Evolutionary conservation across 2,888 invertebrate genomes (phyloP), one percentile per base, ranked within the genome.

Genomic region (Xanthorhoe spadicearia): DNA sequence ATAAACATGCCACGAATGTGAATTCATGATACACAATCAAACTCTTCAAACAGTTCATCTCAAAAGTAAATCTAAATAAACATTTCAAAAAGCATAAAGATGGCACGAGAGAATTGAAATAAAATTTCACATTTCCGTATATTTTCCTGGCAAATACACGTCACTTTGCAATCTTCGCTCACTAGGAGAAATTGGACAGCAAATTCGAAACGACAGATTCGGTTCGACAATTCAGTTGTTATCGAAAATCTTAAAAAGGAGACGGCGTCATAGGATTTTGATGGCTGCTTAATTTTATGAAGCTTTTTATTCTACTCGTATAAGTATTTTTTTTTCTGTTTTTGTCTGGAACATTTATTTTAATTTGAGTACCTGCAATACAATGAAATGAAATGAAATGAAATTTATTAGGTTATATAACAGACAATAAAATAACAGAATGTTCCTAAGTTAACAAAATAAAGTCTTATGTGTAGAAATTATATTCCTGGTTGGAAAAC

Each of bases 121-220:
- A 9, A 55, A 60, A 35, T 18, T 64, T 43, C n/a, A 23, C 10
- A 46, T 32, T 61, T 54, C 19, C 23, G 43, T 23, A 28, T 52
- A n/a, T 38, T 50, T 58, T 58, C 32, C 18, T 23, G 13, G 28
- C 32, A 51, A 48, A 62, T 54, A 54, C 62, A 55, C 58, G 58
- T 54, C 54, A 62, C 56, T 56, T 65, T 56, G 50, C 54, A 55
- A 58, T 48, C 46, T 63, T 60, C 13, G 55, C 56, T 50, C 19
- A 56, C 18, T 51, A 15, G 28, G 49, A 60, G 51, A 62, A 60
- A 51, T 54, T 61, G 50, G 18, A 59, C 18, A 32, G 32, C 18
- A 66, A 69, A 69, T 65, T 60, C 48, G 23, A 13, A 52, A 8
- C 48, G 65, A 62, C 65, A 60, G 53, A 46, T 61, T 53, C 17